phyloP scores from a whole-genome alignment of 37 sponge, comb jelly and placozoan genomes.

The Amphimedon queenslandica region DNA sequence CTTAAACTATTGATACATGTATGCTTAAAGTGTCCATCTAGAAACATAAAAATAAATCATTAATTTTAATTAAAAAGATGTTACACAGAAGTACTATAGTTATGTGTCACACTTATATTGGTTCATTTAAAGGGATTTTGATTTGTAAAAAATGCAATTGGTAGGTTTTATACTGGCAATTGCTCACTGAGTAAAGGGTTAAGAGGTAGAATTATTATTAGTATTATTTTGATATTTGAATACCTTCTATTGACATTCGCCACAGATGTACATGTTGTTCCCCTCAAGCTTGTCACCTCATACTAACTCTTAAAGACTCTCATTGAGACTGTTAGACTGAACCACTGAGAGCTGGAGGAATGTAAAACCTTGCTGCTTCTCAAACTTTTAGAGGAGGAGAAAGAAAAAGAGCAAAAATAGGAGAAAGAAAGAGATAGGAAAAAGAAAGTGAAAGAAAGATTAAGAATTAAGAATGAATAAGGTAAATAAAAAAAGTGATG shows the following conservation, averaged over 20 bases:
- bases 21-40: conserved; percentile 85
- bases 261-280: conserved; percentile 94
- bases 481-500: no score
- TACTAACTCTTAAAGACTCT: conserved; percentile 87
- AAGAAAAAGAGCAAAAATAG: background rate
- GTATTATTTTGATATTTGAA: background rate
- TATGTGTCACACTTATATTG: no score
- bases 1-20: conserved; percentile 92
- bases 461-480: no score
- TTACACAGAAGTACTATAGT: no score
- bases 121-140: no score
- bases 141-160: no score
- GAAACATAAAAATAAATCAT: background rate
- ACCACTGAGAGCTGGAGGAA: conserved; percentile 69
- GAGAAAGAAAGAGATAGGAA: background rate
- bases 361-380: conserved; percentile 79
- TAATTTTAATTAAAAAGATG: no score
- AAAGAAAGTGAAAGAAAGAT: background rate
- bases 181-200: no score
- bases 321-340: conserved; percentile 56
- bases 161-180: no score
- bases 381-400: conserved; percentile 47
- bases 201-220: background rate
- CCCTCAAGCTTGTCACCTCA: conserved; percentile 92
- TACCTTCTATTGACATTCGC: conserved; percentile 90